Evolutionary conservation across 2,888 invertebrate genomes (phyloP), one percentile per base, ranked within the genome.

Genomic region (Eupithecia dodoneata): DNA sequence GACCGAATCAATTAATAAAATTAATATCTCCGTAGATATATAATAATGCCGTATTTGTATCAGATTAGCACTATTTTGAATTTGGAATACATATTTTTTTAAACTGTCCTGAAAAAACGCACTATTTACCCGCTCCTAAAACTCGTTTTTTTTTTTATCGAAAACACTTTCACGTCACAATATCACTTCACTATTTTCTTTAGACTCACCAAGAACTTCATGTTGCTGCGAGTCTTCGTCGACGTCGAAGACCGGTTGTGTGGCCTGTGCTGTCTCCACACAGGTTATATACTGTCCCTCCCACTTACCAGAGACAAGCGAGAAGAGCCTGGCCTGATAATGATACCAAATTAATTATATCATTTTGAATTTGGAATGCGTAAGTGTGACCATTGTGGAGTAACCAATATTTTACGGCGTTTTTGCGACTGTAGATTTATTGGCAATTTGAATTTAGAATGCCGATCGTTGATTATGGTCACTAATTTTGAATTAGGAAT

Each of bases 171-270:
- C 80, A 73, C 77, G 44, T 75, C 82, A 83, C 82, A 78, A 70
- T 73, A 45, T 78, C 81, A 81, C 81, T 80, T 69, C 82, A 81
- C 82, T 73, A 73, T 85, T 84, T 81, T 83, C 47, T 80, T 80
- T 83, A 71, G 81, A 94, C 95, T 95, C 91, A 95, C 95, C 95
- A 92, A 91, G 86, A 90, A 89, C 94, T 95, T 95, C 95, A 95
- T 94, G 93, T 92, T 93, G 94, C 91, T 91, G 85, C 85, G 88
- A 84, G 92, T 94, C 94, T 93, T 90, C 94, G 93, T 88, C 85
- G 86, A 85, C 86, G 93, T 90, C 94, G 95, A 94, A 94, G 94
- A 94, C 94, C 93, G 93, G 94, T 93, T 94, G 93, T 93, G 92
- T 92, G 89, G 85, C 84, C 85, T 82, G 83, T 81, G 81, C 81